Evolutionary conservation across 2,888 invertebrate species (phyloP), one percentile per base, ranked within the genome.

Genomic region (Halictus quadricinctus): DNA sequence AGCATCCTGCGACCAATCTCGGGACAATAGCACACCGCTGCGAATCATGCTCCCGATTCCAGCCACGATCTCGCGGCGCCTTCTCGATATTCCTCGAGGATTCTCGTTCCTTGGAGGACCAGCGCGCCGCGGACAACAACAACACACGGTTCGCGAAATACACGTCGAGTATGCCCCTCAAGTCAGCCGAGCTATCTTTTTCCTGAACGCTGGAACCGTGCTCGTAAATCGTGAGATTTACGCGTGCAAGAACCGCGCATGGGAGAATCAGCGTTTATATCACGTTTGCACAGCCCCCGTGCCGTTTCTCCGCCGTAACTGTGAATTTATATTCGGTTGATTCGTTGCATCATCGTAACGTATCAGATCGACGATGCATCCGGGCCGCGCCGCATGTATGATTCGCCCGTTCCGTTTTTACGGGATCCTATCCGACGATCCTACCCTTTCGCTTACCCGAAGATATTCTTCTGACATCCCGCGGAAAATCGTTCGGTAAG

Each of bases 221-320:
- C 72, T 85, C 81, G 78, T 85, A 85, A 85, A 85, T 85, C 77
- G 78, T 18, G 72, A 76, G 81, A 85, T 85, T 86, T 88, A 84
- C 72, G 78, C 72, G 88, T 50, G 60, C 74, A 81, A 85, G 86
- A 81, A 74, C 64, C 81, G 66, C 75, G 85, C 46, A 73, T 13
- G 7, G 12, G 15, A 46, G 64, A 72, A 77, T 81, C 86, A 58
- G 64, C 86, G 81, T 86, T 85, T 85, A 85, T 85, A 85, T 86
- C 73, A 36, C 85, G 74, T 76, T 74, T 54, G 50, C 60, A 43
- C 25, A 29, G 58, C 83, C 12, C 36, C 15, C 29, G 64, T 18
- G 21, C 1, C 36, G 36, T 21, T 21, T 36, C 36, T 36, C 73
- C 36, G 5, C 41, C 12, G 60, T 58, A 74, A 79, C 64, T 43